These are phyloP conservation scores for Sminthurinus aureus DNA, from an alignment of 2,888 invertebrate genomes.

Conservation along the genomic window DNA sequence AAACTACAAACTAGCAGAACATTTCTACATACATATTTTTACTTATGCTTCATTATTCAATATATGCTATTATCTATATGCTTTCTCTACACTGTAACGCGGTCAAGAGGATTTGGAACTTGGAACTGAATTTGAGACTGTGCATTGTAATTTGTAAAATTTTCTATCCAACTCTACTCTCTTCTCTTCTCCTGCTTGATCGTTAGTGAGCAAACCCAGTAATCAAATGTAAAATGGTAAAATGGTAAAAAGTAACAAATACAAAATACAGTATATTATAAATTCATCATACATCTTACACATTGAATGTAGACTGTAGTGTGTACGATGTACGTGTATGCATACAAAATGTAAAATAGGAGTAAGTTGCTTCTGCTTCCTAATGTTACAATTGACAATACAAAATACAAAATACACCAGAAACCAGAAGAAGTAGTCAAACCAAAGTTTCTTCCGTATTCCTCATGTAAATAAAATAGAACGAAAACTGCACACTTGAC, in stretches of 20 bases:
- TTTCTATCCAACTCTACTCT: too few relatives aligned
- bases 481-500: background rate
- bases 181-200: background rate
- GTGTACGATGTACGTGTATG: too few relatives aligned
- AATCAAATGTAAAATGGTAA: conserved; percentile 27
- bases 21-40: background rate
- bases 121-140: conserved; percentile 13
- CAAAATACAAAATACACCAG: too few relatives aligned
- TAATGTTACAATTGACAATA: too few relatives aligned
- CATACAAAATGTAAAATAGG: too few relatives aligned
- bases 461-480: conserved; percentile 1
- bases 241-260: conserved; percentile 8
- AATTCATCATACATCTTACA: too few relatives aligned
- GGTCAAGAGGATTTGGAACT: background rate
- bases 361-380: too few relatives aligned
- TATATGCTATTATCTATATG: background rate
- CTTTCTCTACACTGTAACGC: background rate
- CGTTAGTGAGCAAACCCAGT: conserved; percentile 38
- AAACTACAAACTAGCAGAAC: background rate
- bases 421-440: too few relatives aligned
- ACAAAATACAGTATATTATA: background rate
- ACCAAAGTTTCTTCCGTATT: background rate
- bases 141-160: conserved; percentile 23
- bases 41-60: background rate
- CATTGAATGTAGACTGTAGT: too few relatives aligned